Conservation (phyloP, 2,797 vertebrate genomes). For the Anguilla pacifica region DNA sequence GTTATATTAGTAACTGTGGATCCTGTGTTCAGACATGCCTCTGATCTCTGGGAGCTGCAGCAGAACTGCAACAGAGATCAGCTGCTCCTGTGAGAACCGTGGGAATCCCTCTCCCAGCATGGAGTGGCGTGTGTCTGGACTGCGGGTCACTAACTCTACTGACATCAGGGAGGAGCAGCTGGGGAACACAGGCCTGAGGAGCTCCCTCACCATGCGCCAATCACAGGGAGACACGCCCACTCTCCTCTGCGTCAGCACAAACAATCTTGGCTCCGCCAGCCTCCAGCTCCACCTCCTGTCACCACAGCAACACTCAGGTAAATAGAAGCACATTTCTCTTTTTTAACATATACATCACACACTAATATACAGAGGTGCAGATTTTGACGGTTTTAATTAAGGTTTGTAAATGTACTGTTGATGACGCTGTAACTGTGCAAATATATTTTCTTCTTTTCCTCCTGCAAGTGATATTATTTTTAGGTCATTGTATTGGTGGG, state of each 20-base stretch:
- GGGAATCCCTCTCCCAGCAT: too few species aligned
- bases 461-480: too few species aligned
- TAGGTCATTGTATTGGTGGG: too few species aligned
- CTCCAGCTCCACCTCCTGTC: background rate
- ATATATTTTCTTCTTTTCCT: too few species aligned
- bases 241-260: conserved; percentile 62
- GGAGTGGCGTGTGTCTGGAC: conserved; percentile 30
- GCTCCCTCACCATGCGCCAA: conserved; percentile 53
- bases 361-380: too few species aligned
- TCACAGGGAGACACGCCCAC: conserved; percentile 37
- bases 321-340: too few species aligned
- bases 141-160: conserved; percentile 52
- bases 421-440: too few species aligned
- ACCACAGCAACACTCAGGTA: too few species aligned
- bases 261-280: conserved; percentile 53
- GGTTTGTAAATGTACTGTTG: too few species aligned
- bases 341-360: too few species aligned
- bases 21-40: conserved; percentile 28
- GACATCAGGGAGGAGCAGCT: conserved; percentile 48
- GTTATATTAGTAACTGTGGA: conserved; percentile 37
- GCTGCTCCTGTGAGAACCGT: too few species aligned
- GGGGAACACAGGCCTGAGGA: conserved; percentile 42
- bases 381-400: too few species aligned
- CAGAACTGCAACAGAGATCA: conserved; percentile 36
- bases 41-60: conserved; percentile 54